Evolutionary conservation across 2,888 invertebrate genomes (phyloP), one percentile per base, ranked within the genome.

Genomic region (Gnatocerus cornutus): DNA sequence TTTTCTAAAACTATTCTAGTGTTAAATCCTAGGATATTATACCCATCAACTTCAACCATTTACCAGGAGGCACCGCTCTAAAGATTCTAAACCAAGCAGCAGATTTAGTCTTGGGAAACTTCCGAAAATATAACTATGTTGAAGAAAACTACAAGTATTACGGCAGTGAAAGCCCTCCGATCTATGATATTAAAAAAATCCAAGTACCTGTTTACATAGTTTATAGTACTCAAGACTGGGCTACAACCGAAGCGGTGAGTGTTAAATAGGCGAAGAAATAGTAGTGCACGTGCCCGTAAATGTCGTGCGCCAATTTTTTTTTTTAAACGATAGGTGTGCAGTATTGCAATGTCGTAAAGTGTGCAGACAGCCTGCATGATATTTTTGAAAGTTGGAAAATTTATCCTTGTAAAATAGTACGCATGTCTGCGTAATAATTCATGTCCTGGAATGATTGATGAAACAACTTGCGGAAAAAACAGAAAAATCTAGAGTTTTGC

Each of bases 191-290:
- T 3, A 81, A 74, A 4, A 85, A 84, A 10, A 85, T 89, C 8
- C 83, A 76, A 14, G 84, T 87, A 16, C 89, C 89, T 0, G 83
- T 88, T 12, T 87, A 86, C 73, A 82, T 89, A 0, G 87, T 88
- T 71, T 89, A 88, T 72, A 85, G 86, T 39, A 86, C 87, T 30
- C 88, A 88, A 56, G 89, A 89, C 75, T 89, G 88, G 88, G 79
- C 89, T 0, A 86, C 88, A 0, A 88, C 90, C 68, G 86, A 89
- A 67, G 74, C 77, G 72, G 88, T 88, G 16, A 67, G 63, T 46
- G 8, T 46, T 46, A 46, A 46, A 33, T 33, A 21, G 21, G n/a
- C n/a, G n/a, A 21, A 21, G 21, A 21, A 3, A 21, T 21, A 4
- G 21, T 21, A 21, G 21, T 21, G 4, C 21, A 21, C 21, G 21